These are phyloP conservation scores for Drosophila melanogaster DNA, from an alignment of 1,140 invertebrate genomes.

Conservation along the genomic window DNA sequence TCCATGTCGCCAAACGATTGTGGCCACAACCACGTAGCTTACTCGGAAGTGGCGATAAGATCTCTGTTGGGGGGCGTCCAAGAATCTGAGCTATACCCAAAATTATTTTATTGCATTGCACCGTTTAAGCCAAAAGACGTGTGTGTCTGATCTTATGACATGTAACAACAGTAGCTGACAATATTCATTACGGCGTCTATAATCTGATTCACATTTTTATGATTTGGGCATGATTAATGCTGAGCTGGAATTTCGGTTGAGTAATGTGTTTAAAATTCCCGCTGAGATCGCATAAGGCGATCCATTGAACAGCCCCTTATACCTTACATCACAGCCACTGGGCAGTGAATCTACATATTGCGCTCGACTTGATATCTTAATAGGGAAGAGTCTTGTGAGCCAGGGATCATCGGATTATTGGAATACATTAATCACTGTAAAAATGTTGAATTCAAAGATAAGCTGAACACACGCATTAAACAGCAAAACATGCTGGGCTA, in stretches of 20 bases:
- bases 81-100: constrained; percentile 24
- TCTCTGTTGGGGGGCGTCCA: constrained; percentile 49
- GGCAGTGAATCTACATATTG: constrained; percentile 18
- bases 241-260: constrained; percentile 26
- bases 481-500: too few relatives aligned
- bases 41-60: constrained; percentile 70
- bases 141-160: constrained; percentile 4
- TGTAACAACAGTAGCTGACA: constrained; percentile 9
- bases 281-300: constrained; percentile 33
- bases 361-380: constrained; percentile 31
- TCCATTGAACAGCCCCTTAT: constrained; percentile 37
- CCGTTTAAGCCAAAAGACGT: constrained; percentile 40
- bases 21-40: constrained; percentile 62
- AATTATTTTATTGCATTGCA: constrained; percentile 18
- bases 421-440: constrained; percentile 11
- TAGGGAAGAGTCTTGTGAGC: constrained; percentile 29
- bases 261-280: constrained; percentile 30
- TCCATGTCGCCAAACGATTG: constrained; percentile 2
- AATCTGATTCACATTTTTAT: constrained; percentile 56
- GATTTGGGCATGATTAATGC: constrained; percentile 65
- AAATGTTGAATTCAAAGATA: not conserved
- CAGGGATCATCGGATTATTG: constrained; percentile 8
- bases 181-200: constrained; percentile 10
- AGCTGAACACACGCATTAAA: too few relatives aligned
- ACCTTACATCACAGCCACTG: constrained; percentile 51